phyloP scores from a whole-genome alignment of 2,888 invertebrate genomes.

The Penaeus monodon region DNA sequence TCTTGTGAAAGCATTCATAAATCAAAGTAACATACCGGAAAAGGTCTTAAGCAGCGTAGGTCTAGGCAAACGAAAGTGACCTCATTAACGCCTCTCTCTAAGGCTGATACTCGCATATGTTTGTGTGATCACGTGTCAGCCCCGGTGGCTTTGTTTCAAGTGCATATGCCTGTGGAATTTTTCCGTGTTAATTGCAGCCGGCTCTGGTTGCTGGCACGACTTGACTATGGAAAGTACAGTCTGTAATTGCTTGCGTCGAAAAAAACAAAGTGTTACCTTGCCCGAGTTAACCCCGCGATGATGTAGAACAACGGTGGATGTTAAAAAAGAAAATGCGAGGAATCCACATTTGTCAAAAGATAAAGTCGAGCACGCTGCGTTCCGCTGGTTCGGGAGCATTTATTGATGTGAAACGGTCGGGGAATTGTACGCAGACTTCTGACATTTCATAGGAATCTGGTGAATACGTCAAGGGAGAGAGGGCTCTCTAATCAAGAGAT shows the following conservation, averaged over 20 bases:
- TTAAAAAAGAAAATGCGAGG: too few relatives aligned
- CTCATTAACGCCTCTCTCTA: neutral
- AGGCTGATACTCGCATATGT: slow-evolving; percentile 3
- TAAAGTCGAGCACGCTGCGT: too few relatives aligned
- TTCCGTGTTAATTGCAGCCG: slow-evolving; percentile 32
- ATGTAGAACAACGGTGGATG: too few relatives aligned
- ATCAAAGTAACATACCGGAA: too few relatives aligned
- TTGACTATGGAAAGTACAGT: slow-evolving; percentile 1
- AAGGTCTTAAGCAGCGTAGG: slow-evolving; percentile 8
- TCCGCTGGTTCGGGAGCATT: too few relatives aligned
- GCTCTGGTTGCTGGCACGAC: slow-evolving; percentile 4
- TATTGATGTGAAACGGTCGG: slow-evolving; percentile 4
- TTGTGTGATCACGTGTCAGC: slow-evolving; percentile 16
- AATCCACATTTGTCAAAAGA: too few relatives aligned
- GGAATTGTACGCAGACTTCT: slow-evolving; percentile 18
- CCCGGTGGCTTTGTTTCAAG: slow-evolving; percentile 31
- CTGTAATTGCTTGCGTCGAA: too few relatives aligned
- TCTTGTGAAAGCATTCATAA: too few relatives aligned
- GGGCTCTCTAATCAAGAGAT: slow-evolving; percentile 38
- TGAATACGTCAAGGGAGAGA: slow-evolving; percentile 24
- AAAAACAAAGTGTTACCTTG: too few relatives aligned
- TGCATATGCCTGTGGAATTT: slow-evolving; percentile 39
- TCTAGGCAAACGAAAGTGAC: neutral
- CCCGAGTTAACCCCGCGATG: too few relatives aligned
- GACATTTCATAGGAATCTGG: slow-evolving; percentile 14